Conservation (phyloP, 2,797 vertebrate species). For the Mormyrops attenuatus region DNA sequence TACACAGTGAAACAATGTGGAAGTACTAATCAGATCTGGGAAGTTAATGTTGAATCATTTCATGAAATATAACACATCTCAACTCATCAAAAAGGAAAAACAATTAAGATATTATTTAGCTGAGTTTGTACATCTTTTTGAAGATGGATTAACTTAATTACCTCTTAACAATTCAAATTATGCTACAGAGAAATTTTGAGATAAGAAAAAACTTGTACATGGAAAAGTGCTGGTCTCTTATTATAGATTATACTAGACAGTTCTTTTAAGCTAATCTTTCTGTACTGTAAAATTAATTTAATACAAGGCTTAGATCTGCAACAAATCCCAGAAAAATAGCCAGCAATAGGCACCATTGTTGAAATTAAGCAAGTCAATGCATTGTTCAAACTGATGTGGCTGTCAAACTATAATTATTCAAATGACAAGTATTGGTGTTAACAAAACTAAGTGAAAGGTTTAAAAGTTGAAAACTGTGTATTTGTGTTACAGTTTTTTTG, state of each 20-base stretch:
- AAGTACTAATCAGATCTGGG: not conserved
- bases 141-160: slow-evolving; percentile 12
- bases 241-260: not conserved
- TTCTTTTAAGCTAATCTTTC: not conserved
- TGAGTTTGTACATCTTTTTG: slow-evolving; percentile 6
- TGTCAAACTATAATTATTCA: not conserved
- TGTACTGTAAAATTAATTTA: slow-evolving; percentile 12
- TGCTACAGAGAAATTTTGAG: slow-evolving; percentile 28
- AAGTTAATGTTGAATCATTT: not conserved
- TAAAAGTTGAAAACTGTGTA: not conserved
- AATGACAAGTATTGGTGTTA: not conserved
- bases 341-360: not conserved
- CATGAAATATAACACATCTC: slow-evolving; percentile 2
- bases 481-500: not conserved
- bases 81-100: slow-evolving; percentile 1
- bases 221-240: not conserved
- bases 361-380: not conserved
- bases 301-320: slow-evolving; percentile 6
- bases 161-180: slow-evolving; percentile 28
- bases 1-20: not conserved
- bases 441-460: not conserved
- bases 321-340: not conserved
- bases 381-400: not conserved
- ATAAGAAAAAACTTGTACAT: slow-evolving; percentile 32
- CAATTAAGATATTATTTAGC: slow-evolving; percentile 4